phyloP scores from a whole-genome alignment of 2,888 invertebrate species.

The Ichneumon xanthorius region DNA sequence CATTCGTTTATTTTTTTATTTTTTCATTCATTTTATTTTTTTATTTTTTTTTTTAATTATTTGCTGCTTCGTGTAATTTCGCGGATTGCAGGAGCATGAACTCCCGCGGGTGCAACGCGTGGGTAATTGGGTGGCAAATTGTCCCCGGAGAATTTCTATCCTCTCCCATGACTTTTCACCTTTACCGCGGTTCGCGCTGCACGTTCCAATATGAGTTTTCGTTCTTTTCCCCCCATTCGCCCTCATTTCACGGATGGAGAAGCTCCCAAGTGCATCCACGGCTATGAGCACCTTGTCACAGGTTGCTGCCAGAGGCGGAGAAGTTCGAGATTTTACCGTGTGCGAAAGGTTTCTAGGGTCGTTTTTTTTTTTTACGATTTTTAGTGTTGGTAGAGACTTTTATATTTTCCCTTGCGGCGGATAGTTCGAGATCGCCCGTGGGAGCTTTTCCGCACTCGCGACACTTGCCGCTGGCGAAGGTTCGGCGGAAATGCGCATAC shows the following conservation, averaged over 20 bases:
- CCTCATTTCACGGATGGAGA: constrained; percentile 62
- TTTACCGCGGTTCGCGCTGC: constrained; percentile 24
- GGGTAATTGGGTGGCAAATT: constrained; percentile 62
- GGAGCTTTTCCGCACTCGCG: constrained; percentile 27
- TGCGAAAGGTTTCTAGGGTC: constrained; percentile 5
- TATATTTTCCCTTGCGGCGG: constrained; percentile 24
- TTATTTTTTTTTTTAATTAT: not conserved
- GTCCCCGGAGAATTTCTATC: constrained; percentile 43
- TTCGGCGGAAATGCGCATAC: constrained; percentile 44
- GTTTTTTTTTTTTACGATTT: not conserved
- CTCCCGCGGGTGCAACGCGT: constrained; percentile 22
- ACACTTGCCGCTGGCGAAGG: constrained; percentile 19
- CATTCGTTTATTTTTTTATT: not conserved
- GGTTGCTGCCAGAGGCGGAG: constrained; percentile 29
- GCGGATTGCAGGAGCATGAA: constrained; percentile 3
- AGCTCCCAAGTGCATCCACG: constrained; percentile 24
- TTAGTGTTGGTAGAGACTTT: constrained; percentile 2
- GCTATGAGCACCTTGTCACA: constrained; percentile 17
- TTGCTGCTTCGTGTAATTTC: constrained; percentile 2
- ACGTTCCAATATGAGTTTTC: constrained; percentile 38
- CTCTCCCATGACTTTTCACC: constrained; percentile 38
- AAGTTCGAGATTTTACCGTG: constrained; percentile 25
- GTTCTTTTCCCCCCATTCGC: constrained; percentile 36
- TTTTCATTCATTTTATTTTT: not conserved
- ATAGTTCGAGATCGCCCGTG: not conserved